phyloP scores from a whole-genome alignment of 2,113 vertebrate species.

The Epinephelus lanceolatus region DNA sequence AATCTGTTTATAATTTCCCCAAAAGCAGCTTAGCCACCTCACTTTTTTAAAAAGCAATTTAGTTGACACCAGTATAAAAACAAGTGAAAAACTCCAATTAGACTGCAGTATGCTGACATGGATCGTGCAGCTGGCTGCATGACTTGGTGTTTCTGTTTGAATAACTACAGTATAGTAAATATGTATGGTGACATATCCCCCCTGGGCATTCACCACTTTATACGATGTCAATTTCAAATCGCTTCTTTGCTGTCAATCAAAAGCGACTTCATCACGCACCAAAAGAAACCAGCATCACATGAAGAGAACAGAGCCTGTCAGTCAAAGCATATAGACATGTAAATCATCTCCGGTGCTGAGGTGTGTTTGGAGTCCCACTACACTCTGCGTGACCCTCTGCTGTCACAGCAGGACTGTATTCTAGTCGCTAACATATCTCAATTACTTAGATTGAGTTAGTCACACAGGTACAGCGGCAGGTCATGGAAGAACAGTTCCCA shows the following conservation, averaged over 20 bases:
- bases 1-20: slow-evolving; percentile 34
- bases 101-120: slow-evolving; percentile 38
- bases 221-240: slow-evolving; percentile 47
- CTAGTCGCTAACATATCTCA: slow-evolving; percentile 73
- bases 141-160: slow-evolving; percentile 50
- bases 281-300: slow-evolving; percentile 41
- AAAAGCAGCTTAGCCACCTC: slow-evolving; percentile 20
- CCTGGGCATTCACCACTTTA: slow-evolving; percentile 34
- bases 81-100: slow-evolving; percentile 28
- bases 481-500: slow-evolving; percentile 81
- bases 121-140: slow-evolving; percentile 27
- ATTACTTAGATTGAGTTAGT: slow-evolving; percentile 80
- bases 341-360: slow-evolving; percentile 55
- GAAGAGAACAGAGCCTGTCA: slow-evolving; percentile 53
- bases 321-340: slow-evolving; percentile 67
- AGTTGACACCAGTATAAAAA: slow-evolving; percentile 29
- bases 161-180: slow-evolving; percentile 48
- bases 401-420: slow-evolving; percentile 71
- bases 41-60: slow-evolving; percentile 33
- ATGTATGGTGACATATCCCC: slow-evolving; percentile 45
- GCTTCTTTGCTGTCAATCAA: slow-evolving; percentile 72
- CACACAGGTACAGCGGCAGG: slow-evolving; percentile 78
- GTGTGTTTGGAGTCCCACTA: slow-evolving; percentile 72
- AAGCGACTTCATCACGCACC: slow-evolving; percentile 38
- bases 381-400: slow-evolving; percentile 74